phyloP scores from a whole-genome alignment of 2,888 invertebrate genomes.

The Andrena fulva region DNA sequence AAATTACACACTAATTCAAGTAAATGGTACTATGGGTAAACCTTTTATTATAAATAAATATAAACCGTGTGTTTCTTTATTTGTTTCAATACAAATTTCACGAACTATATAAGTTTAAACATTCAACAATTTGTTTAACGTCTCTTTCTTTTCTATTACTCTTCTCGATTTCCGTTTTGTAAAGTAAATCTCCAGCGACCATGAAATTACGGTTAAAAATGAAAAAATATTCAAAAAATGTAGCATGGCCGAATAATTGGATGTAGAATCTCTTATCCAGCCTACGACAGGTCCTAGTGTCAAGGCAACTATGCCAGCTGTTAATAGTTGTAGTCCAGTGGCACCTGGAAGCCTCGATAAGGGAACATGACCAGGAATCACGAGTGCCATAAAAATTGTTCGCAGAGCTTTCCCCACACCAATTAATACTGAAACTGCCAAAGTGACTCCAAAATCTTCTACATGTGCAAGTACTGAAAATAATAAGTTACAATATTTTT shows the following conservation, averaged over 20 bases:
- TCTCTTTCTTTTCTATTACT: background rate
- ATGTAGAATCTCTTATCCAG: constrained; percentile 88
- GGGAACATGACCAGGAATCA: constrained; percentile 90
- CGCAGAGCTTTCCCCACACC: constrained; percentile 90
- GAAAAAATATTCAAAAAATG: constrained; percentile 89
- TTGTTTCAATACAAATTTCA: background rate
- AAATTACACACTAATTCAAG: background rate
- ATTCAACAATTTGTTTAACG: background rate
- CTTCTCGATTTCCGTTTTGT: constrained; percentile 52
- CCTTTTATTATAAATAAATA: constrained; percentile 4
- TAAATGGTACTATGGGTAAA: background rate
- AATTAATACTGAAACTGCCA: constrained; percentile 88
- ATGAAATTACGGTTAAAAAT: constrained; percentile 88
- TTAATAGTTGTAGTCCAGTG: constrained; percentile 89
- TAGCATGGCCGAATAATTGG: constrained; percentile 87
- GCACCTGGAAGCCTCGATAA: constrained; percentile 90
- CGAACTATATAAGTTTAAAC: background rate
- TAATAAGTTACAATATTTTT: background rate
- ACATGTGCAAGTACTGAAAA: constrained; percentile 87
- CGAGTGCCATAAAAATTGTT: constrained; percentile 91
- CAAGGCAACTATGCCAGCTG: constrained; percentile 88
- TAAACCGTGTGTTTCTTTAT: constrained; percentile 5
- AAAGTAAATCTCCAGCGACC: constrained; percentile 87
- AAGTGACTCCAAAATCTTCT: constrained; percentile 86
- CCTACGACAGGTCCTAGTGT: constrained; percentile 89